Base-by-base conservation (phyloP, 1,140 invertebrate species). In the Pinna nobilis region DNA sequence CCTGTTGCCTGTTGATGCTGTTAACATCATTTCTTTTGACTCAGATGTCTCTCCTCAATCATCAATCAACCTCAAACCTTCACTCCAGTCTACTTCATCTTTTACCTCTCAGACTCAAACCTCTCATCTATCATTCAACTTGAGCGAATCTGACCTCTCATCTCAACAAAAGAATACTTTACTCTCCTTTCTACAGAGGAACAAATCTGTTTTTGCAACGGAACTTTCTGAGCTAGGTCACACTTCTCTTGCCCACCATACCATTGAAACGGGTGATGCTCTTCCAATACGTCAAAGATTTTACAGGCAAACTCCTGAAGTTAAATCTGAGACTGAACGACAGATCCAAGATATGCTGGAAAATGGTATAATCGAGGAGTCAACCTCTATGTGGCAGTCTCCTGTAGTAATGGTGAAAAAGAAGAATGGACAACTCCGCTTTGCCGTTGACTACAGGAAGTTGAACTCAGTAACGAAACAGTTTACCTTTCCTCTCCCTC, bases 361-460 rank as follows among this genome's bases (percentile, higher is more conserved):
- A n/a, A 51, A 51, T 28, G 74, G 65, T 15, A 63, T 84, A 15
- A 78, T 79, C 57, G 59, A 76, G 44, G 41, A 53, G 20, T 63
- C 65, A n/a, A 71, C 33, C 20, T 59, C 55, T 11, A 25, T 51
- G 18, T 80, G 66, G 68, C 41, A 51, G 11, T 69, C 49, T 37
- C 72, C 74, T n/a, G 66, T 74, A n/a, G 49, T 81, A 15, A 51
- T 79, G n/a, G 70, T 80, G 3, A 74, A 70, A 74, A 81, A 74
- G 23, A 53, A 63, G 5, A 55, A 61, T 63, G n/a, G 47, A 18
- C 20, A 39, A 9, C 60, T 39, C 15, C n/a, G 78, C 25, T 74
- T 79, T 67, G 74, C 70, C 20, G 50, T 77, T 18, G 78, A 79
- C 35, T 77, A 79, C 50, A 13, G 78, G 5, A 25, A 37, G 33